These are phyloP conservation scores for Drosophila takahashii DNA, from an alignment of 1,140 invertebrate species.

Conservation along the genomic window DNA sequence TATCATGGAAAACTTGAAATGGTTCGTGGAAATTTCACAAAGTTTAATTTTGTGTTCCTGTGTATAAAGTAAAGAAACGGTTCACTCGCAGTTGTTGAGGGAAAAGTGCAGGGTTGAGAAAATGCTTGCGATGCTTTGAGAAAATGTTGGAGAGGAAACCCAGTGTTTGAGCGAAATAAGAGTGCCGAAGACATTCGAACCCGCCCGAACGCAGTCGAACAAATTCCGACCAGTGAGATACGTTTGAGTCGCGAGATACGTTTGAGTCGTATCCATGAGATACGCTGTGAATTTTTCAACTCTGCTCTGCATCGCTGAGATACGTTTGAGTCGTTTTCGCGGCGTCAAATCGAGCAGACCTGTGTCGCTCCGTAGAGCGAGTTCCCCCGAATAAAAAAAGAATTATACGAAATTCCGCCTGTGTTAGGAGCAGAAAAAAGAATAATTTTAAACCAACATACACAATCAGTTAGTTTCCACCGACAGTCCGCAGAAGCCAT, in stretches of 20 bases:
- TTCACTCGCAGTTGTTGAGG: constrained; percentile 20
- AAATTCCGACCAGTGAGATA: constrained; percentile 10
- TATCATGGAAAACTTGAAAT: too few species aligned
- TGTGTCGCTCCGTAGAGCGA: constrained; percentile 13
- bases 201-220: constrained; percentile 10
- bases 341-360: constrained; percentile 18
- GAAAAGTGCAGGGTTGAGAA: constrained; percentile 20
- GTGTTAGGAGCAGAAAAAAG: constrained; percentile 8
- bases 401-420: constrained; percentile 11
- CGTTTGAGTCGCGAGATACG: constrained; percentile 13
- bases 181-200: constrained; percentile 15
- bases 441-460: constrained; percentile 16
- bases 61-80: constrained; percentile 25
- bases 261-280: constrained; percentile 12
- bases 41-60: too few species aligned
- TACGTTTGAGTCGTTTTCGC: constrained; percentile 14
- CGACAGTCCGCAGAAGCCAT: constrained; percentile 32
- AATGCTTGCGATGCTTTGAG: constrained; percentile 10
- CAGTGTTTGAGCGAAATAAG: constrained; percentile 7
- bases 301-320: constrained; percentile 4
- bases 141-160: constrained; percentile 21
- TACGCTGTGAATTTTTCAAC: constrained; percentile 1
- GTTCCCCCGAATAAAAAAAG: constrained; percentile 10
- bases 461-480: constrained; percentile 24
- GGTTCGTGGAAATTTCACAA: too few species aligned